Evolutionary conservation across 2,888 invertebrate species (phyloP).

Genomic region (Ophraella communa): DNA sequence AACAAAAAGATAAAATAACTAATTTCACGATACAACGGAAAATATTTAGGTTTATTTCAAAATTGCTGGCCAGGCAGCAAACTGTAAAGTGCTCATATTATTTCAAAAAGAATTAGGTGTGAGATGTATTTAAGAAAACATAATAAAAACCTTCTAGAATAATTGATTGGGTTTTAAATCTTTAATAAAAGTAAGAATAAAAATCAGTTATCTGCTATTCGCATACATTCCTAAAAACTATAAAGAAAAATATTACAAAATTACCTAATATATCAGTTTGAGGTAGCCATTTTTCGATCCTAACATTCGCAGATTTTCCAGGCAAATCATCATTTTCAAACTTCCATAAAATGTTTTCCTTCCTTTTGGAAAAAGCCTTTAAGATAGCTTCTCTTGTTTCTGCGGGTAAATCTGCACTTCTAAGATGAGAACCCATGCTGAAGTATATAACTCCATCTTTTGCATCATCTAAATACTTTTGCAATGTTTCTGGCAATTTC

Average conservation of each 20-base stretch:
- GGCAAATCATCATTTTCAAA: slow-evolving; percentile 65
- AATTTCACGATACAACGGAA: no score
- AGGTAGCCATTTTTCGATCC: slow-evolving; percentile 47
- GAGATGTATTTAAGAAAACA: no score
- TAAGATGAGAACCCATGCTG: slow-evolving; percentile 67
- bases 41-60: no score
- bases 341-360: slow-evolving; percentile 72
- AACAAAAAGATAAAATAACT: no score
- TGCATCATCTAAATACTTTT: slow-evolving; percentile 62
- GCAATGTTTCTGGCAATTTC: slow-evolving; percentile 56
- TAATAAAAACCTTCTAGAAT: no score
- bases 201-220: no score
- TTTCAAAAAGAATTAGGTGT: no score
- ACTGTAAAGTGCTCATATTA: no score
- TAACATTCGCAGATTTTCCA: slow-evolving; percentile 54
- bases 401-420: slow-evolving; percentile 62
- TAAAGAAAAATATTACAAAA: not conserved
- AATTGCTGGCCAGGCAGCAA: no score
- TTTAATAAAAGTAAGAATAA: no score
- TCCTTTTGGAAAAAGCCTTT: slow-evolving; percentile 65
- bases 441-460: slow-evolving; percentile 64
- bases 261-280: slow-evolving; percentile 48
- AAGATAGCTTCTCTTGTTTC: slow-evolving; percentile 63
- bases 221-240: not conserved
- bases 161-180: no score